These are phyloP conservation scores for Zoroaster sp. DNA, from an alignment of 53 echinoderm and acorn worm genomes.

Conservation along the genomic window DNA sequence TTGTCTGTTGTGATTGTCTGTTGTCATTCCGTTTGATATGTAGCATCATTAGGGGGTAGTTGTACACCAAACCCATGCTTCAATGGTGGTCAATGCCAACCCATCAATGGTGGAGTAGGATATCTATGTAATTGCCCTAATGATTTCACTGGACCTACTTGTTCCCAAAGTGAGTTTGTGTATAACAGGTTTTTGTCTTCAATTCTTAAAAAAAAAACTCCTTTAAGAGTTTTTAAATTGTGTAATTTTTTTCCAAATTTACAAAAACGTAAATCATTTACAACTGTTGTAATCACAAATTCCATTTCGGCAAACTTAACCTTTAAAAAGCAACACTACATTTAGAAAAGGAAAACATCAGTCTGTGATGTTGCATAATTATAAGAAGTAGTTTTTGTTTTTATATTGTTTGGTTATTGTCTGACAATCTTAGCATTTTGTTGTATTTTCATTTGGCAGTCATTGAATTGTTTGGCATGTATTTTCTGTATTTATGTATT, in stretches of 20 bases:
- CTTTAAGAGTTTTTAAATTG: no score
- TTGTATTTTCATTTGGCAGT: no score
- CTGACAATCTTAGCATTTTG: background rate
- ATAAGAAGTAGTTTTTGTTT: background rate
- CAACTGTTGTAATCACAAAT: no score
- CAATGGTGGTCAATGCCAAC: conserved; percentile 4
- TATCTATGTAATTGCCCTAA: conserved; percentile 22
- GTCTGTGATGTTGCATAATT: no score
- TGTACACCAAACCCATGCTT: conserved; percentile 11
- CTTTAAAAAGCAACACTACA: no score
- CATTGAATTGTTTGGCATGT: no score
- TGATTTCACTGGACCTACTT: conserved; percentile 34
- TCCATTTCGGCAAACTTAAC: no score
- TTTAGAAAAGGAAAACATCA: no score
- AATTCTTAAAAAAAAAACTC: no score
- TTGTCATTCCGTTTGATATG: background rate
- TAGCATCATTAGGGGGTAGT: background rate
- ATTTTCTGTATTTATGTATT: no score
- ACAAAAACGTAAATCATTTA: no score
- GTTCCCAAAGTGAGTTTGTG: conserved; percentile 6
- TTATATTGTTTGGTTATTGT: background rate
- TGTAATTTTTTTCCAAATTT: no score
- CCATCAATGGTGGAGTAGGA: background rate
- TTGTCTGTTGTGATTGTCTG: background rate
- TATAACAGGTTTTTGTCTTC: background rate